phyloP scores from a whole-genome alignment of 2,797 vertebrate genomes.

The Sarcophilus harrisii region DNA sequence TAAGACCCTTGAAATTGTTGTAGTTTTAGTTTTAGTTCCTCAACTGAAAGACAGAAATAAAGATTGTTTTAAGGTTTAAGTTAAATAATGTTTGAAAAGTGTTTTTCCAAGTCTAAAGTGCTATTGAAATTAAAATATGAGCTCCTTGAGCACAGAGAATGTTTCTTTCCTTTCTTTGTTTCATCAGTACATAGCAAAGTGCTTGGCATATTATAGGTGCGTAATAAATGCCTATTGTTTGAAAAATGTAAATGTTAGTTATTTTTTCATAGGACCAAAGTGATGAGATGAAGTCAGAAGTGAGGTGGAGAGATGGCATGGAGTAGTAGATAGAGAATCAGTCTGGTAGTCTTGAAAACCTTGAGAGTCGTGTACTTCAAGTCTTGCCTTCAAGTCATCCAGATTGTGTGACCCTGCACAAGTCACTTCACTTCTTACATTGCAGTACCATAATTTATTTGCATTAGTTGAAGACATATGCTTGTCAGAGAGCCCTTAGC shows the following conservation, averaged over 20 bases:
- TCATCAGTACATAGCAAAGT: neutral
- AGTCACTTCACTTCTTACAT: neutral
- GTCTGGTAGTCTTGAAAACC: neutral
- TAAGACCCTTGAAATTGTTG: neutral
- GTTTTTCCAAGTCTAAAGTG: neutral
- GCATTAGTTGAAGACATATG: neutral
- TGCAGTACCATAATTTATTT: neutral
- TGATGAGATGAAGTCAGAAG: neutral
- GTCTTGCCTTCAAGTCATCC: neutral
- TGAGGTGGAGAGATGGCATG: neutral
- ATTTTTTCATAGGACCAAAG: neutral
- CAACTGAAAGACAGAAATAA: neutral
- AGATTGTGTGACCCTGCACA: neutral
- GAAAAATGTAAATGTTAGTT: neutral
- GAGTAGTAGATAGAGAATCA: neutral
- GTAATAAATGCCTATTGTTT: neutral
- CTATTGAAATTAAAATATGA: neutral
- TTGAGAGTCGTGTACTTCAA: neutral
- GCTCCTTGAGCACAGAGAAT: neutral
- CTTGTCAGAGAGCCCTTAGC: neutral
- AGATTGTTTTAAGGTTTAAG: neutral
- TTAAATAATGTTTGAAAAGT: neutral
- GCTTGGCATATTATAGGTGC: neutral
- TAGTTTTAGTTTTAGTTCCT: neutral
- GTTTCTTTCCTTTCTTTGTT: neutral